Conservation (phyloP, 2,113 vertebrate species). For the Heptranchias perlo region DNA sequence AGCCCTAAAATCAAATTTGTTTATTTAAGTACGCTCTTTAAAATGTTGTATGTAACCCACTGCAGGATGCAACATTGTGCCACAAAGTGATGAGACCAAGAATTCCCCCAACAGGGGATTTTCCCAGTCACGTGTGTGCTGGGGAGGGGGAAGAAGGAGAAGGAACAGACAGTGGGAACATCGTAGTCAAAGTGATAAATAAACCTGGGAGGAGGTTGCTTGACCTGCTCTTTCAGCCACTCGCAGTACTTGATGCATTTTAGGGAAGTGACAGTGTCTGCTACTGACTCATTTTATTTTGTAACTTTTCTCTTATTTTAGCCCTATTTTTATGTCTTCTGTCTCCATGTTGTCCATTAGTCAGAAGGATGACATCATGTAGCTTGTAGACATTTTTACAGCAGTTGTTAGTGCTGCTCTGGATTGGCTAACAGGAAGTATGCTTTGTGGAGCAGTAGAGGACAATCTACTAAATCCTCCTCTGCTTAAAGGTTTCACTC, state of each 20-base stretch:
- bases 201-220: background rate
- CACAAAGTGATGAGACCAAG: background rate
- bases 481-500: background rate
- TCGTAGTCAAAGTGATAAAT: background rate
- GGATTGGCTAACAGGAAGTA: background rate
- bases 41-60: background rate
- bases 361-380: background rate
- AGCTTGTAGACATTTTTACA: background rate
- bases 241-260: background rate
- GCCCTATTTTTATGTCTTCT: background rate
- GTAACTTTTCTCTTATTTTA: background rate
- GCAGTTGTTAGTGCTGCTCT: background rate
- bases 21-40: background rate
- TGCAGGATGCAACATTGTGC: background rate
- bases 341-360: background rate
- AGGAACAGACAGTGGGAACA: background rate
- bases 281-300: background rate
- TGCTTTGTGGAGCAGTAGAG: background rate
- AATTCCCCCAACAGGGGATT: background rate
- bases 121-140: background rate
- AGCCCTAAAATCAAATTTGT: background rate
- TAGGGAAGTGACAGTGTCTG: background rate
- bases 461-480: background rate
- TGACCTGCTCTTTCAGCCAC: background rate
- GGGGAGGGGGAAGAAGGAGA: background rate